Evolutionary conservation across 2,797 vertebrate genomes (phyloP).

Genomic region (Cossypha polioptera): DNA sequence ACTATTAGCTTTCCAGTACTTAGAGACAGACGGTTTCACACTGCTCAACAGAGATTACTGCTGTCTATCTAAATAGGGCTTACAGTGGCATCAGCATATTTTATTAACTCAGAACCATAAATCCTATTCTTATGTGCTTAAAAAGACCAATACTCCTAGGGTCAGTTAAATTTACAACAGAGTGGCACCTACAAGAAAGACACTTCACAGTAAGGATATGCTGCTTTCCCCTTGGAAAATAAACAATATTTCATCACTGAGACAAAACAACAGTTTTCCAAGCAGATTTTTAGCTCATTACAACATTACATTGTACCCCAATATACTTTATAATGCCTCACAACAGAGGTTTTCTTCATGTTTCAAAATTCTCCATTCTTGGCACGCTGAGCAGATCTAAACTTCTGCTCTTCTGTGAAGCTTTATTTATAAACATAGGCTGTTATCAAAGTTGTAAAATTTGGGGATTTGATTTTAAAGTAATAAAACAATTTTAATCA

Average conservation of each 20-base stretch:
- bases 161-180: conserved; percentile 60
- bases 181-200: background rate
- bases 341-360: background rate
- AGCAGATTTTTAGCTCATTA: background rate
- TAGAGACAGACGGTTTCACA: conserved; percentile 56
- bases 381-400: background rate
- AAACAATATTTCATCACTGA: background rate
- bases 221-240: background rate
- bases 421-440: background rate
- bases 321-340: background rate
- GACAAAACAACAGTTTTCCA: background rate
- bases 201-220: background rate
- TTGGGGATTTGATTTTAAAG: background rate
- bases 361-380: background rate
- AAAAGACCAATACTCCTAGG: conserved; percentile 50
- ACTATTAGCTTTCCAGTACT: conserved; percentile 51
- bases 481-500: background rate
- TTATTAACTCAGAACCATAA: conserved; percentile 66
- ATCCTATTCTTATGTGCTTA: conserved; percentile 61
- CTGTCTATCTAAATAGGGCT: conserved; percentile 65
- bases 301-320: background rate
- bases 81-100: conserved; percentile 69
- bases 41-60: conserved; percentile 64
- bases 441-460: background rate
- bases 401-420: background rate